Conservation (phyloP, 2,797 vertebrate species). For the Danionella dracula region DNA sequence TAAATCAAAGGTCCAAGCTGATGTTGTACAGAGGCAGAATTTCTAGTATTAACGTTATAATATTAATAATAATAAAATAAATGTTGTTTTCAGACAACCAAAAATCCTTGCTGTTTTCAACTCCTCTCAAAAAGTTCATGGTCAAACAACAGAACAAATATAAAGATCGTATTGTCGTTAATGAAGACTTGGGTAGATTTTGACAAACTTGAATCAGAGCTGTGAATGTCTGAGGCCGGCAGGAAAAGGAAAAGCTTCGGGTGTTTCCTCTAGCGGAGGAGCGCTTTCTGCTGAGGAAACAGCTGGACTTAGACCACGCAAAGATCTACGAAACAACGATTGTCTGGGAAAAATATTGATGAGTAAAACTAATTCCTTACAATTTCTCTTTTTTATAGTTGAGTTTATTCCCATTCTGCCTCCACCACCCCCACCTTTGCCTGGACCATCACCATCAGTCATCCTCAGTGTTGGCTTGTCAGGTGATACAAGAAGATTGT, state of each 20-base stretch:
- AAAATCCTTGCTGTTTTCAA: too few species aligned
- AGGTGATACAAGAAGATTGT: conserved; percentile 61
- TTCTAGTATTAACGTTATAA: too few species aligned
- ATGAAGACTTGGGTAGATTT: background rate
- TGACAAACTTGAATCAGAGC: conserved; percentile 6
- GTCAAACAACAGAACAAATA: too few species aligned
- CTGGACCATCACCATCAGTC: conserved; percentile 81
- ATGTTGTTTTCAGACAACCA: too few species aligned
- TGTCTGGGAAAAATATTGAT: background rate
- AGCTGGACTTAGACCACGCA: conserved; percentile 31
- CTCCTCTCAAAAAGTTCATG: too few species aligned
- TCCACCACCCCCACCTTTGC: conserved; percentile 57
- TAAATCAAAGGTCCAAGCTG: too few species aligned
- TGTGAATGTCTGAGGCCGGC: conserved; percentile 47
- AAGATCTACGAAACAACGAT: conserved; percentile 1
- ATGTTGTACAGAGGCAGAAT: too few species aligned
- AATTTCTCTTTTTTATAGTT: conserved; percentile 23
- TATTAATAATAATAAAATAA: too few species aligned
- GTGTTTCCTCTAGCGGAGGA: conserved; percentile 56
- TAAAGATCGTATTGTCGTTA: background rate
- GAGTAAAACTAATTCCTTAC: background rate
- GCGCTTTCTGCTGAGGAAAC: conserved; percentile 36
- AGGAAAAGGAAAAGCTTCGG: conserved; percentile 63
- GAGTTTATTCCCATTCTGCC: conserved; percentile 25
- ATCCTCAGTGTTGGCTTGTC: conserved; percentile 86